These are phyloP conservation scores for Magallana nippona DNA, from an alignment of 2,888 invertebrate genomes.

Conservation along the genomic window DNA sequence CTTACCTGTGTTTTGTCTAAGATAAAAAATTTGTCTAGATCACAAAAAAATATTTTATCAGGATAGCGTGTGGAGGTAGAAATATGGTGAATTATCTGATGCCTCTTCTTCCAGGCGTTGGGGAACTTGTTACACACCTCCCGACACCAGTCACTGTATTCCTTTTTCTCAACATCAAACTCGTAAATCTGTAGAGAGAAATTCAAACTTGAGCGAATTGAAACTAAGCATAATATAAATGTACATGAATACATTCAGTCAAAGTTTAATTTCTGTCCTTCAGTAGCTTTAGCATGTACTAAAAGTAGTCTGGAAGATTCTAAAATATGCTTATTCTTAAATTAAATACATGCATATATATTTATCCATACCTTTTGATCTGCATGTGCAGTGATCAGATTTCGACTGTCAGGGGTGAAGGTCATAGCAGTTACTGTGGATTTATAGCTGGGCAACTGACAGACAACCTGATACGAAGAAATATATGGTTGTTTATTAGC, in stretches of 20 bases:
- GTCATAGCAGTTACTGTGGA: constrained; percentile 87
- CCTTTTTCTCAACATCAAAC: constrained; percentile 85
- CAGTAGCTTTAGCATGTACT: no score
- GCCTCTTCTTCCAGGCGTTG: constrained; percentile 83
- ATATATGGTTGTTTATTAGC: background rate
- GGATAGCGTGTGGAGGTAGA: constrained; percentile 84
- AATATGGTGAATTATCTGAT: constrained; percentile 84
- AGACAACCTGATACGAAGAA: constrained; percentile 79
- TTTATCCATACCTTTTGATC: constrained; percentile 86
- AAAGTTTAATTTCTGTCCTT: no score
- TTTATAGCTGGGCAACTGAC: constrained; percentile 86
- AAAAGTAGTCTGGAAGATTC: no score
- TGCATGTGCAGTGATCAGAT: constrained; percentile 87
- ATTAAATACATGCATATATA: background rate
- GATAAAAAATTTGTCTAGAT: constrained; percentile 86
- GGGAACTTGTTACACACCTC: constrained; percentile 82
- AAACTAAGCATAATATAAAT: no score
- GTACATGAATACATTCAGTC: no score
- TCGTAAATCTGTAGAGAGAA: constrained; percentile 85
- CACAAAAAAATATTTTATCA: constrained; percentile 86
- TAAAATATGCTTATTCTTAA: background rate
- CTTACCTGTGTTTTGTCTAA: constrained; percentile 83
- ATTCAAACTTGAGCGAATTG: no score
- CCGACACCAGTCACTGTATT: constrained; percentile 85
- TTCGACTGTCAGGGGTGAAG: constrained; percentile 83